Evolutionary conservation across 1,140 invertebrate genomes (phyloP).

Genomic region (Adoxophyes honmai): DNA sequence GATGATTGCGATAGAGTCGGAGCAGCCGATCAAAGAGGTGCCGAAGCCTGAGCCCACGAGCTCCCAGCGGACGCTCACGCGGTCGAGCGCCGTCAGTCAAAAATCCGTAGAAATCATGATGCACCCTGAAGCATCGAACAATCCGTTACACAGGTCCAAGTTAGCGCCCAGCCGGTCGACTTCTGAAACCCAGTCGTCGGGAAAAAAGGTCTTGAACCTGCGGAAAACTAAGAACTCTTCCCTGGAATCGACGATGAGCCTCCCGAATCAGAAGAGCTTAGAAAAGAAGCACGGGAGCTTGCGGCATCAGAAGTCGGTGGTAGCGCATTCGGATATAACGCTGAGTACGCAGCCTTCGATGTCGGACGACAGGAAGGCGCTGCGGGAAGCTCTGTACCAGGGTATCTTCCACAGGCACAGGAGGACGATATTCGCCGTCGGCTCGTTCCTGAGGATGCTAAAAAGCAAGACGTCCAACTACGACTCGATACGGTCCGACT

Average conservation of each 20-base stretch:
- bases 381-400: constrained; percentile 87
- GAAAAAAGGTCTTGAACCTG: constrained; percentile 66
- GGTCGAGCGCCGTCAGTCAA: constrained; percentile 78
- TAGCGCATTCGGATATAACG: constrained; percentile 73
- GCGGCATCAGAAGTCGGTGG: constrained; percentile 69
- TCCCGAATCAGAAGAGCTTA: constrained; percentile 74
- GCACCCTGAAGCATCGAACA: constrained; percentile 60
- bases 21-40: constrained; percentile 58
- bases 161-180: constrained; percentile 65
- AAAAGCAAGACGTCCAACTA: constrained; percentile 88
- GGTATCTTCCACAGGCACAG: constrained; percentile 89
- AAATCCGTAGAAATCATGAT: constrained; percentile 77
- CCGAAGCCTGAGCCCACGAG: constrained; percentile 53
- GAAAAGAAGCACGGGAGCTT: constrained; percentile 72
- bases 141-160: constrained; percentile 69
- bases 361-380: constrained; percentile 83
- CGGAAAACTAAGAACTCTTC: constrained; percentile 74
- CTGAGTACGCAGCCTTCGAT: constrained; percentile 77
- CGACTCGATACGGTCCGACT: constrained; percentile 82
- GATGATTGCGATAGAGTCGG: constrained; percentile 71
- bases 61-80: constrained; percentile 55
- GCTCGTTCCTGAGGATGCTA: constrained; percentile 88
- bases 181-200: constrained; percentile 63
- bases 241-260: constrained; percentile 74
- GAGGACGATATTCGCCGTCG: constrained; percentile 87